Percentiles rank a stretch among this genome's conserved stretches.
phyloP scores from a whole-genome alignment of 2,113 vertebrate genomes.

The Eptesicus fuscus region DNA sequence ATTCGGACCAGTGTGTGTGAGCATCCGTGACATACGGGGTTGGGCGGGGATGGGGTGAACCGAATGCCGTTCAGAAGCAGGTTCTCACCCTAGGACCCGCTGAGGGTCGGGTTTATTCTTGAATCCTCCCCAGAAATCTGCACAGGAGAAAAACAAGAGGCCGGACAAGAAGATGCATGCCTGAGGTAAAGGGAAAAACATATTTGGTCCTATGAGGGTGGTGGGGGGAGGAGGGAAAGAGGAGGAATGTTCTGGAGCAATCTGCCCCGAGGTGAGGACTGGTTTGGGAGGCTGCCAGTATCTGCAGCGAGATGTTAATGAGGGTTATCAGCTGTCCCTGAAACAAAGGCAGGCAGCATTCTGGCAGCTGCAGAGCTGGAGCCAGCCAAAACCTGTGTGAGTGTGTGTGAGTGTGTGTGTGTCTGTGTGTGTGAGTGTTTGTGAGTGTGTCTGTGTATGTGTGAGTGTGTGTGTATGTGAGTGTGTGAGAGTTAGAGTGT shows the following conservation, averaged over 20 bases:
- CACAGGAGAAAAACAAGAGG: slow-evolving; percentile 62
- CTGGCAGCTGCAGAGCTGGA: not conserved
- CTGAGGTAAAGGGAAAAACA: slow-evolving; percentile 60
- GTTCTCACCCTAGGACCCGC: not conserved
- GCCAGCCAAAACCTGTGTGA: not conserved
- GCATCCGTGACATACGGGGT: accelerated
- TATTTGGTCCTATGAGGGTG: slow-evolving; percentile 13
- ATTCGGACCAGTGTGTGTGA: accelerated
- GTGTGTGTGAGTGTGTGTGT: not conserved
- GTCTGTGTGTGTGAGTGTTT: not conserved
- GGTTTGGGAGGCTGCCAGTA: slow-evolving; percentile 24
- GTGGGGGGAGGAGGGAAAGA: not conserved
- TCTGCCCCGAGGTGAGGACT: not conserved
- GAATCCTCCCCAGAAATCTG: slow-evolving; percentile 33
- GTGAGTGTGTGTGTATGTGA: not conserved
- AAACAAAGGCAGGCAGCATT: slow-evolving; percentile 11
- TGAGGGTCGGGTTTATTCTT: slow-evolving; percentile 5
- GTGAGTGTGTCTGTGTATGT: not conserved
- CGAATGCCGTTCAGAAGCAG: not conserved
- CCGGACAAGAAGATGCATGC: slow-evolving; percentile 35
- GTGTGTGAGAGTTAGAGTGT: not conserved
- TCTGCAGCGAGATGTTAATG: slow-evolving; percentile 1
- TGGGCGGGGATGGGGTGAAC: not conserved
- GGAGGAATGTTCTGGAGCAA: slow-evolving; percentile 14
- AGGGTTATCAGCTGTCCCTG: slow-evolving; percentile 16